Conservation (phyloP, 2,113 vertebrate genomes). For the Mormyrus iriodes region DNA sequence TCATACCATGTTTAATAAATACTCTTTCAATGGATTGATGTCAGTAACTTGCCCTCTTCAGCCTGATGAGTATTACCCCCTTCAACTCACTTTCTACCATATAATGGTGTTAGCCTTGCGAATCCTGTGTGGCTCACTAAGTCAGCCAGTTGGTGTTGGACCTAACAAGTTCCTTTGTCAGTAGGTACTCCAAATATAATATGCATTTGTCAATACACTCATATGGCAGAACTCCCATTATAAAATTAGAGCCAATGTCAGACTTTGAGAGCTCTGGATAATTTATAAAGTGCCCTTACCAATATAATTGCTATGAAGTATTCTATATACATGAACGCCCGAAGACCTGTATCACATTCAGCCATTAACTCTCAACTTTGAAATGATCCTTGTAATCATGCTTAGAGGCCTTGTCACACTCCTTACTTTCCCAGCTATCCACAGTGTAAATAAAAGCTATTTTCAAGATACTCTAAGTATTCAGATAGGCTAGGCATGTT, state of each 20-base stretch:
- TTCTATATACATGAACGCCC: background rate
- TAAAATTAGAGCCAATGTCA: background rate
- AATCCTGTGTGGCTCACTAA: no score
- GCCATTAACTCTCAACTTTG: background rate
- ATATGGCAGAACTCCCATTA: background rate
- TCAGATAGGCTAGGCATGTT: background rate
- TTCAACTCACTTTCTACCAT: background rate
- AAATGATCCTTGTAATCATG: background rate
- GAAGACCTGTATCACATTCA: background rate
- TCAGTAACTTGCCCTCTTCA: background rate
- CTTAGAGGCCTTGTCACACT: background rate
- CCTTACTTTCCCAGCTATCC: background rate
- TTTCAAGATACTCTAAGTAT: background rate
- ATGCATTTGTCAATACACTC: background rate
- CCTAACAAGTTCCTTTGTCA: background rate
- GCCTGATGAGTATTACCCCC: background rate
- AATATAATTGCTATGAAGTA: background rate
- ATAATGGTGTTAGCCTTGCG: background rate
- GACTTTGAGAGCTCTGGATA: background rate
- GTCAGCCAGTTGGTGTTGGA: background rate
- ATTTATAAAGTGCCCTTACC: background rate
- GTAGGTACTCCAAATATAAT: background rate
- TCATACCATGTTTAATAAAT: background rate
- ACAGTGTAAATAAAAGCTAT: background rate
- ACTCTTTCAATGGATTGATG: background rate